A percentile compares a stretch with the other conserved stretches of the same genome.
phyloP scores from a whole-genome alignment of 2,888 invertebrate genomes.

The Pristionchus maxplancki region DNA sequence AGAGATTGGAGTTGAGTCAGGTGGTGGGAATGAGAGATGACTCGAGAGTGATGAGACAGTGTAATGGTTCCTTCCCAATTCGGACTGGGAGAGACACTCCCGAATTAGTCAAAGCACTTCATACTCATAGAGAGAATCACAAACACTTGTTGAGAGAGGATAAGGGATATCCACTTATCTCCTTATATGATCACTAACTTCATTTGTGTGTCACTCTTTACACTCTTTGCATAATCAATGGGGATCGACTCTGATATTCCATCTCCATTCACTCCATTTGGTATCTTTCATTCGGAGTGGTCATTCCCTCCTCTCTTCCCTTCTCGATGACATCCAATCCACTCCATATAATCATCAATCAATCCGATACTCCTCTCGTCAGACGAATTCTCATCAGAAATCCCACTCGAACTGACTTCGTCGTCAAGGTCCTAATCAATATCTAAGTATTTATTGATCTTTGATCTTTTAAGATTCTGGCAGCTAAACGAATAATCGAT shows the following conservation, averaged over 20 bases:
- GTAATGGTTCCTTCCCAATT: not conserved
- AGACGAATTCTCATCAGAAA: slow-evolving; percentile 22
- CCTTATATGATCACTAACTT: not conserved
- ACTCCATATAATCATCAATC: slow-evolving; percentile 2
- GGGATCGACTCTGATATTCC: not conserved
- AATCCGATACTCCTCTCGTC: slow-evolving; percentile 13
- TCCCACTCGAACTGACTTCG: not conserved
- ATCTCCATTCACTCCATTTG: slow-evolving; percentile 1
- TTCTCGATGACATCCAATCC: not conserved
- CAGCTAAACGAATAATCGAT: not conserved
- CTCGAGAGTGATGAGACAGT: not conserved
- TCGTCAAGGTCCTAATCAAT: not conserved
- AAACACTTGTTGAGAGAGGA: not conserved
- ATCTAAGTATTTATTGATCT: not conserved
- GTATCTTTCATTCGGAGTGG: not conserved
- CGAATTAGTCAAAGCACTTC: not conserved
- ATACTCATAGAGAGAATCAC: not conserved
- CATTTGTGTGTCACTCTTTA: not conserved
- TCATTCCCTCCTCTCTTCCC: not conserved
- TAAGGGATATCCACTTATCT: not conserved
- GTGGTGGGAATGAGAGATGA: not conserved
- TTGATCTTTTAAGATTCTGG: slow-evolving; percentile 4
- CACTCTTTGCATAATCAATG: not conserved
- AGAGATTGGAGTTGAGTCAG: slow-evolving; percentile 2
- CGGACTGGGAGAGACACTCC: not conserved